phyloP scores from a whole-genome alignment of 2,797 vertebrate genomes.

The Cottoperca gobio region DNA sequence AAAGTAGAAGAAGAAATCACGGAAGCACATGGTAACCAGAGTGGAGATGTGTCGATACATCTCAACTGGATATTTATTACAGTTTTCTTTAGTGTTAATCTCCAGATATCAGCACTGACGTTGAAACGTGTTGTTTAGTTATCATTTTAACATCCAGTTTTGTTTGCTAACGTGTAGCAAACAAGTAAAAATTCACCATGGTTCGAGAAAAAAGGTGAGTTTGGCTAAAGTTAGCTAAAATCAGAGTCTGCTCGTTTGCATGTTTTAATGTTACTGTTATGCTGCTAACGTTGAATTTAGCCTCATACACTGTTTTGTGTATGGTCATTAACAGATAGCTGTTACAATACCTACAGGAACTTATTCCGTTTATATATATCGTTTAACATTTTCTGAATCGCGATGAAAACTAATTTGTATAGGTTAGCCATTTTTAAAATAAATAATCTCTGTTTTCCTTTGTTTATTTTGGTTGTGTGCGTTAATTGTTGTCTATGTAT shows the following conservation, averaged over 20 bases:
- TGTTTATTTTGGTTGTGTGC: no score
- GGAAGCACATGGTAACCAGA: constrained; percentile 59
- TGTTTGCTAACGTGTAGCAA: not conserved
- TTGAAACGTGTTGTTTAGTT: not conserved
- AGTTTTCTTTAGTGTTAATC: not conserved
- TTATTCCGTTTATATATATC: not conserved
- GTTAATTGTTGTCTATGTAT: no score
- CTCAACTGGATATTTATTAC: not conserved
- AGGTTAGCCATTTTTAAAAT: no score
- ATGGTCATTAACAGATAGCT: not conserved
- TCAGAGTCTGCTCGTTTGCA: not conserved
- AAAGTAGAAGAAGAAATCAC: constrained; percentile 41
- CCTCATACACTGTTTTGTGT: no score
- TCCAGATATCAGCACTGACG: fast-evolving
- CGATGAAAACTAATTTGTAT: no score
- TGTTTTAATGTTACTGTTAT: not conserved
- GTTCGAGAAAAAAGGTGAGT: constrained; percentile 80
- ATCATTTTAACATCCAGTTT: fast-evolving
- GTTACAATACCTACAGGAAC: no score
- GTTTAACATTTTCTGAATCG: not conserved
- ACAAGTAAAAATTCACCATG: constrained; percentile 65
- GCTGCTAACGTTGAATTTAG: not conserved
- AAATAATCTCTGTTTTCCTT: no score
- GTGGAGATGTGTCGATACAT: not conserved
- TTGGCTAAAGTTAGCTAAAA: not conserved